Evolutionary conservation across 2,888 invertebrate genomes (phyloP).

Genomic region (Cylloceria caligata): DNA sequence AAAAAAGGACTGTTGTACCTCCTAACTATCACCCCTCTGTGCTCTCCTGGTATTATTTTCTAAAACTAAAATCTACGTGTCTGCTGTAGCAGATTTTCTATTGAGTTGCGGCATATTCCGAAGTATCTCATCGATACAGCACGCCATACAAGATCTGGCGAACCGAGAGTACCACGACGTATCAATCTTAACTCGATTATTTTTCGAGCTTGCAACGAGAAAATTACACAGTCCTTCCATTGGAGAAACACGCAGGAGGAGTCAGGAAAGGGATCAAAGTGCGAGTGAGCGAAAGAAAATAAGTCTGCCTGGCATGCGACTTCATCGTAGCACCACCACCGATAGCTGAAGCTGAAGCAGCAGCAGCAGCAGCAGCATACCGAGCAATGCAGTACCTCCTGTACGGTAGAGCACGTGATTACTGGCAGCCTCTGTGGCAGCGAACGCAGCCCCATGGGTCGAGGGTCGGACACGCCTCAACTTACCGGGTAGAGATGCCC

Average conservation of each 20-base stretch:
- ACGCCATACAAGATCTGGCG: neutral
- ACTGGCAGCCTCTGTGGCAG: slow-evolving; percentile 80
- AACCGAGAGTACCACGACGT: slow-evolving; percentile 62
- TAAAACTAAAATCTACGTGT: neutral
- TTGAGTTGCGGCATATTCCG: neutral
- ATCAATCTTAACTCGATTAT: slow-evolving; percentile 78
- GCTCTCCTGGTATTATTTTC: neutral
- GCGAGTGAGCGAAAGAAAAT: slow-evolving; percentile 43
- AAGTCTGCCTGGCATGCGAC: slow-evolving; percentile 27
- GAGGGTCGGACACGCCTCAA: slow-evolving; percentile 82
- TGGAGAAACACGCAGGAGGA: slow-evolving; percentile 45
- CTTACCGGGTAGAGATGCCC: slow-evolving; percentile 79
- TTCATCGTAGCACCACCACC: slow-evolving; percentile 39
- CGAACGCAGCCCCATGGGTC: slow-evolving; percentile 80
- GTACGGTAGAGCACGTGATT: slow-evolving; percentile 82
- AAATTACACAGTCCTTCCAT: slow-evolving; percentile 78
- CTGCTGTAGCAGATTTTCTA: too few species aligned
- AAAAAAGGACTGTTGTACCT: too few species aligned
- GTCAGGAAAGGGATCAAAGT: slow-evolving; percentile 32
- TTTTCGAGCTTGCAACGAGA: slow-evolving; percentile 77
- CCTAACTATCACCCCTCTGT: too few species aligned
- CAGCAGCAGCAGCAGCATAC: slow-evolving; percentile 56
- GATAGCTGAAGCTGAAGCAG: slow-evolving; percentile 42
- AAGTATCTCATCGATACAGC: neutral
- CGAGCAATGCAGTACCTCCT: slow-evolving; percentile 71